Evolutionary conservation across 2,888 invertebrate species (phyloP), one percentile per base, ranked within the genome.

Genomic region (Blomia tropicalis): DNA sequence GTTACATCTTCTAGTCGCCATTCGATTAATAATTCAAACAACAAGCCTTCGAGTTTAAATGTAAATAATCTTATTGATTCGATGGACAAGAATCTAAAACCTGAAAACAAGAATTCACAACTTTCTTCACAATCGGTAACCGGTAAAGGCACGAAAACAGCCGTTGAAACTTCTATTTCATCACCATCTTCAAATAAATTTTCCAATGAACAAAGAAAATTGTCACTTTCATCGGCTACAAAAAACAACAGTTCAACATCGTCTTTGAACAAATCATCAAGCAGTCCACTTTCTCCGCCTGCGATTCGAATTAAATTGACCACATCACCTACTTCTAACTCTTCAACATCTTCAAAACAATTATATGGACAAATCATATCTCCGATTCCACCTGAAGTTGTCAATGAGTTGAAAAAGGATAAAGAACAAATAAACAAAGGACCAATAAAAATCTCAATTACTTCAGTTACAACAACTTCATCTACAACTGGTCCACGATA

Each of bases 261-360:
- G 14, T 41, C 41, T 41, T 47, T n/a, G 30, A 56, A 29, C 2
- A 56, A 31, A 30, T 29, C 56, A 47, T 19, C 22, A 23, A 43
- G 44, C 11, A 44, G 14, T 43, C 56, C 54, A 23, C 30, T 62
- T 30, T 43, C 43, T 17, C 62, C 62, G 4, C 54, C 62, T 31
- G 32, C 62, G 7, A 54, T 62, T 19, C 54, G 62, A 14, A 62
- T 62, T 5, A 62, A 62, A 56, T 31, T 62, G 29, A 30, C 61
- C 11, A 30, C 61, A 7, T 32, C 54, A 25, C 62, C 56, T 22
- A 62, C 19, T 25, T 25, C 31, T 14, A 53, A 47, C 3, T 47
- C 7, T 54, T 2, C 22, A 30, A 17, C 32, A 1, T 32, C 30
- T 22, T 44, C 29, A 4, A 25, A 43, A 29, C 23, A 53, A 5